Evolutionary conservation across 2,797 vertebrate species (phyloP).

Genomic region (Lates japonicus): DNA sequence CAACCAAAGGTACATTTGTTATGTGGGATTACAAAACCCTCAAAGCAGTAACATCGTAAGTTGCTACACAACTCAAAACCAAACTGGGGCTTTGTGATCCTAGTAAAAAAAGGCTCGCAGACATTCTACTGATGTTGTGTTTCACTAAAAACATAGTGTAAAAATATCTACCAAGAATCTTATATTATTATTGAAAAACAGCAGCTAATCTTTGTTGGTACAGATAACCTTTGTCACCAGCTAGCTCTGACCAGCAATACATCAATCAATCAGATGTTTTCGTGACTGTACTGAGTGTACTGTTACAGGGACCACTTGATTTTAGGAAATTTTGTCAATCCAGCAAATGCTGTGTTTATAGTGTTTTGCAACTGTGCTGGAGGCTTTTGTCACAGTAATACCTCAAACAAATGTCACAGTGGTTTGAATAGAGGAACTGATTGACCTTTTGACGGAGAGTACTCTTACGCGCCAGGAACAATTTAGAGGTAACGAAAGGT

Average conservation of each 20-base stretch:
- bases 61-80: not conserved
- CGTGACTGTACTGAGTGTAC: not conserved
- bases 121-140: not conserved
- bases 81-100: not conserved
- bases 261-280: not conserved
- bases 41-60: not conserved
- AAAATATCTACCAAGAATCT: not conserved
- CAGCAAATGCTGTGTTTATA: not conserved
- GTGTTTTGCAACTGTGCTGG: not conserved
- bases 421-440: constrained; percentile 42
- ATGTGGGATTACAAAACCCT: not conserved
- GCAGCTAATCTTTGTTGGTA: not conserved
- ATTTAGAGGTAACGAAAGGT: not conserved
- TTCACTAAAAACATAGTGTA: not conserved
- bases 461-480: not conserved
- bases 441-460: not conserved
- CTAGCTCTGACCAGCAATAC: not conserved
- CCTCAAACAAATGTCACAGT: not conserved
- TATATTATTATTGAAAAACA: not conserved
- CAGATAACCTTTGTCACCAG: not conserved
- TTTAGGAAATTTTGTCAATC: not conserved
- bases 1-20: not conserved
- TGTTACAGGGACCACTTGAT: not conserved
- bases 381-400: not conserved
- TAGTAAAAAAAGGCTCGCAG: not conserved